Conservation (phyloP, 2,113 vertebrate genomes). For the Apteryx mantelli region DNA sequence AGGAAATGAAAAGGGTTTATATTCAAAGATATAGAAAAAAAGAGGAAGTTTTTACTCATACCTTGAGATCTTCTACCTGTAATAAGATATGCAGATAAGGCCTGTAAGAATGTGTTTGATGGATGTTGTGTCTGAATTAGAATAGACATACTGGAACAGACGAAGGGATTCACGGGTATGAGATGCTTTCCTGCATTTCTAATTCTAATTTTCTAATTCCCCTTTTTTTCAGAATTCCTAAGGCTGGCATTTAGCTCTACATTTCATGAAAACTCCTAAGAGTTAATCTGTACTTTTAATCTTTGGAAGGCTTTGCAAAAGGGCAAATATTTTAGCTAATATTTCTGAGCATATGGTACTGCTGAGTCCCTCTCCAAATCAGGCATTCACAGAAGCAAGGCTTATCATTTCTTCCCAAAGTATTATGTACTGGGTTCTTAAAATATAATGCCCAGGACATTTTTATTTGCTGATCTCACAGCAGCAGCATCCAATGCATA, state of each 20-base stretch:
- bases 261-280: neutral
- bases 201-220: neutral
- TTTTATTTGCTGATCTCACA: neutral
- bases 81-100: neutral
- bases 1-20: neutral
- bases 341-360: neutral
- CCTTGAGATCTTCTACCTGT: neutral
- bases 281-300: neutral
- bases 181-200: neutral
- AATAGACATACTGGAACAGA: neutral
- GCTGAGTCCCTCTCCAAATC: neutral
- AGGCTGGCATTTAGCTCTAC: neutral
- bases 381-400: neutral
- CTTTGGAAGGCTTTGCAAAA: neutral
- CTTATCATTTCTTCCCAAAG: neutral
- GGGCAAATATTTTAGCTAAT: neutral
- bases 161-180: neutral
- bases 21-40: neutral
- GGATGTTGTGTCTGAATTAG: neutral
- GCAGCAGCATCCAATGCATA: neutral
- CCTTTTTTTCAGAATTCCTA: neutral
- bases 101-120: neutral
- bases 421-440: neutral
- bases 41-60: neutral
- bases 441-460: neutral